Conservation (phyloP, 2,797 vertebrate genomes). For the Hypotaenidia philippensis region DNA sequence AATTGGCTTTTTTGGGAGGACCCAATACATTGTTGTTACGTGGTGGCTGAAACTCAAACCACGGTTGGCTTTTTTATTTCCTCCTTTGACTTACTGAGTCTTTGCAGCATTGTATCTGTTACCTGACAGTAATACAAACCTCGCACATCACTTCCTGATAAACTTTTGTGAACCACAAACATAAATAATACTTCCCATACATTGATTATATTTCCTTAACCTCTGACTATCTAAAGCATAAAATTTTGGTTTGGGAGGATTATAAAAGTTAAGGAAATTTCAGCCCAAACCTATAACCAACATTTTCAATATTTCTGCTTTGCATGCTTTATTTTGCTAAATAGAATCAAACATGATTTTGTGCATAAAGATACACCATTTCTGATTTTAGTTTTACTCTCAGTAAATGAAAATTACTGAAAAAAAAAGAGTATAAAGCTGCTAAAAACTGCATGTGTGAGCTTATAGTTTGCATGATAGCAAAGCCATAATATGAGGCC, state of each 20-base stretch:
- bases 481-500: neutral
- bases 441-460: neutral
- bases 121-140: neutral
- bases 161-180: neutral
- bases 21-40: fast-evolving
- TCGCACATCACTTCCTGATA: neutral
- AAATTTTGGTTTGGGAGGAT: fast-evolving
- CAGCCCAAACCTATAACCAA: neutral
- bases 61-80: neutral
- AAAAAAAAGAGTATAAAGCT: neutral
- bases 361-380: neutral
- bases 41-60: neutral
- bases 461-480: neutral
- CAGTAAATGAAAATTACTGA: neutral
- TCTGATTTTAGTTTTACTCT: neutral
- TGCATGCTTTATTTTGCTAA: neutral
- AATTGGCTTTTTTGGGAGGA: neutral
- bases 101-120: neutral
- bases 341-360: neutral
- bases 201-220: neutral
- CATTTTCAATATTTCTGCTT: neutral
- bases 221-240: neutral
- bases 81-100: neutral
- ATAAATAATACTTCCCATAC: neutral
- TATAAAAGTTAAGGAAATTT: neutral